Percentiles rank a stretch among this genome's conserved stretches.
Evolutionary conservation across 2,888 invertebrate genomes (phyloP).

Genomic region (Erpobdella octoculata): DNA sequence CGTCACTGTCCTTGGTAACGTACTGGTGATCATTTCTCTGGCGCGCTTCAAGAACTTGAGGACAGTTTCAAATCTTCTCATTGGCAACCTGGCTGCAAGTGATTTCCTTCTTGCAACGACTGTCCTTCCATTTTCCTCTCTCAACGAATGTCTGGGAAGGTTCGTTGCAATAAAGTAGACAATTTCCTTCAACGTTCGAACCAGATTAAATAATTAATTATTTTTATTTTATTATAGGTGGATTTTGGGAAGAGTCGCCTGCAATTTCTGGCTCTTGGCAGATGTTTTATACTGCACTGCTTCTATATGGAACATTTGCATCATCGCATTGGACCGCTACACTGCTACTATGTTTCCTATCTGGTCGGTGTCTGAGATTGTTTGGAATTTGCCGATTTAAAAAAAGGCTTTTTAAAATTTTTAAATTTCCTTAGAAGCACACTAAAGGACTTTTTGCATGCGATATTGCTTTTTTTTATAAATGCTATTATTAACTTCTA

Average conservation of each 20-base stretch:
- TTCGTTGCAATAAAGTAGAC: slow-evolving; percentile 38
- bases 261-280: slow-evolving; percentile 54
- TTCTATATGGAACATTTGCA: slow-evolving; percentile 52
- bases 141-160: slow-evolving; percentile 48
- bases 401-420: no score
- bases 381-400: no score
- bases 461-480: no score
- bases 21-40: slow-evolving; percentile 18
- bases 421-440: no score
- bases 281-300: slow-evolving; percentile 53
- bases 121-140: slow-evolving; percentile 50
- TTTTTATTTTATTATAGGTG: slow-evolving; percentile 40
- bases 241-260: slow-evolving; percentile 49
- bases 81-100: slow-evolving; percentile 49
- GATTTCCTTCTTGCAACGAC: slow-evolving; percentile 51
- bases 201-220: not conserved
- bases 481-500: no score
- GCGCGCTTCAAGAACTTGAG: slow-evolving; percentile 6
- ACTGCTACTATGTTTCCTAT: slow-evolving; percentile 51
- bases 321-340: slow-evolving; percentile 52
- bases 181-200: not conserved
- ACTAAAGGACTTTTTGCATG: no score
- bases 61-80: slow-evolving; percentile 14
- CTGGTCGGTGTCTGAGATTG: slow-evolving; percentile 31
- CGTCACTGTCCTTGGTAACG: slow-evolving; percentile 18